Base-by-base conservation (phyloP, 1,140 invertebrate genomes). In the Coboldia fuscipes region DNA sequence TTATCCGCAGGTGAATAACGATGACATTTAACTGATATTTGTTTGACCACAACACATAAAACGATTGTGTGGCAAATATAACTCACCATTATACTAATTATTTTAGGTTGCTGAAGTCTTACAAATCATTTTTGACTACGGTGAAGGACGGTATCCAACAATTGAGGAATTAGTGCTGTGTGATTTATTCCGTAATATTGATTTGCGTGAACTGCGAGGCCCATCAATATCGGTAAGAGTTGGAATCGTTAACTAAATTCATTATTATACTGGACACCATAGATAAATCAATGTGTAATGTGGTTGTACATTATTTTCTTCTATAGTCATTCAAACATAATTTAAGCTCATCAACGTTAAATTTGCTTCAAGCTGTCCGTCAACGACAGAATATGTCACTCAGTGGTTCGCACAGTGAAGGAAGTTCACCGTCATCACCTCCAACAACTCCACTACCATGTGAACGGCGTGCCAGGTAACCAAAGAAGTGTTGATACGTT, bases 121-220 rank as follows among this genome's bases (percentile, higher is more conserved):
- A 38, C 71, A 77, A 40, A 63, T 72, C 38, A 85, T 89, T 46
- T 89, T 89, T 57, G 68, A 76, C 41, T 64, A 61, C 52, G 66
- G 57, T 39, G 66, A 61, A 51, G 66, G 48, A 40, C 60, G 58
- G 21, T 66, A 66, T 51, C 78, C 79, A 22, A 71, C 57, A 29
- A 58, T 86, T 10, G 74, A 81, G 51, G 79, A 86, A 50, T 59
- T 89, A 45, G 56, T 83, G 28, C 54, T 78, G 28, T 75, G 76
- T 43, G 82, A 86, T 48, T 64, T 85, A 34, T 89, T 88, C 50
- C 62, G 81, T 41, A 82, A 81, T 48, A 80, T 88, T 37, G 84
- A 89, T 57, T 63, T 88, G 27, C 64, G 83, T 34, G 82, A 88
- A 60, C 70, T 89, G 65, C 64, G 78, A 42, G 65, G 65, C 34